These are phyloP conservation scores for Glyptemys insculpta DNA, from an alignment of 2,797 vertebrate species.

Conservation along the genomic window DNA sequence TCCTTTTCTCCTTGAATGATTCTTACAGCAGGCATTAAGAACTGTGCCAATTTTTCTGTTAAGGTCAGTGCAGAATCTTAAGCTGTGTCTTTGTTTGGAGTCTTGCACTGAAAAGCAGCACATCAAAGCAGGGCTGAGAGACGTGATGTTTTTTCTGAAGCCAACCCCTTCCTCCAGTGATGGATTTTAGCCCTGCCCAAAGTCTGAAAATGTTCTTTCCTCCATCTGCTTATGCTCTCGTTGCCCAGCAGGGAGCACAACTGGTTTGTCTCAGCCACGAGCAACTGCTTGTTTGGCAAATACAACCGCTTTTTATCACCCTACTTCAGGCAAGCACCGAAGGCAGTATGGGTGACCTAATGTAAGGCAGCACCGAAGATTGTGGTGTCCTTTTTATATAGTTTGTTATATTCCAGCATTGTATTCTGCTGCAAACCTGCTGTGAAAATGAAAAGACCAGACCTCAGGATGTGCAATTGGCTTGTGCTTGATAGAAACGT, in stretches of 20 bases:
- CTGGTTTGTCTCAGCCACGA: not conserved
- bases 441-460: not conserved
- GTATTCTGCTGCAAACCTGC: not conserved
- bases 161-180: fast-evolving
- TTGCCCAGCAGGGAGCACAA: conserved; percentile 29
- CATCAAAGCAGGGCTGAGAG: not conserved
- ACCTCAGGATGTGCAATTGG: not conserved
- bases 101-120: not conserved
- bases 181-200: not conserved
- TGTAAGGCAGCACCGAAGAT: not conserved
- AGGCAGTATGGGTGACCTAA: fast-evolving
- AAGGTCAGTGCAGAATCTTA: not conserved
- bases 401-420: not conserved
- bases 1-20: fast-evolving
- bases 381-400: fast-evolving
- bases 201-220: not conserved
- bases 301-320: not conserved
- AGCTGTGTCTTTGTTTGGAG: not conserved
- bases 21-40: not conserved
- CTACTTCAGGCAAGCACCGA: not conserved
- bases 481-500: not conserved
- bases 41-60: not conserved
- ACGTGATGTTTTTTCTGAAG: not conserved
- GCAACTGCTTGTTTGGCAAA: not conserved
- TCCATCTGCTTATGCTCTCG: not conserved